Percentiles rank a stretch among this genome's conserved stretches.
Conservation (phyloP, 2,113 vertebrate species). For the Carassius auratus region DNA sequence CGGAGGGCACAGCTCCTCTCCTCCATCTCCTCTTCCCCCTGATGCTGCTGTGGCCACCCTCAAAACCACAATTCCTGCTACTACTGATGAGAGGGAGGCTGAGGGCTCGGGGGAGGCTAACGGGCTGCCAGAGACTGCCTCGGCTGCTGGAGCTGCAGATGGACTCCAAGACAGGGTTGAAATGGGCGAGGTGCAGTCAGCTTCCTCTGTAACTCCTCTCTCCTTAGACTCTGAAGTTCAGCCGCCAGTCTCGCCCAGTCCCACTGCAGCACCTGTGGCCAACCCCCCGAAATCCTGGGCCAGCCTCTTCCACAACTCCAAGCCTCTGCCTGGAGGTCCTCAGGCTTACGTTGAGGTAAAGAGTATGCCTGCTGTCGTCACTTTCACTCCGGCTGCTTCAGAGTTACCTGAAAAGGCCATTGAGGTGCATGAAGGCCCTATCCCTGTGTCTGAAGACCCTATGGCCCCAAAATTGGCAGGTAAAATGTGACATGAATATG, state of each 20-base stretch:
- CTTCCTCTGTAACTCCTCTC: slow-evolving; percentile 73
- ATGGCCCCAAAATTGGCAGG: slow-evolving; percentile 98
- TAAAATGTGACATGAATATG: slow-evolving; percentile 71
- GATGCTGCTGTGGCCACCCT: slow-evolving; percentile 62
- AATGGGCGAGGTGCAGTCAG: slow-evolving; percentile 67
- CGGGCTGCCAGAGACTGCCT: slow-evolving; percentile 74
- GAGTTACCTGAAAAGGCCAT: slow-evolving; percentile 86
- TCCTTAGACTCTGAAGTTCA: slow-evolving; percentile 76
- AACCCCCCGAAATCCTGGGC: slow-evolving; percentile 96
- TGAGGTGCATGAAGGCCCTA: slow-evolving; percentile 88
- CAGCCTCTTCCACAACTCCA: slow-evolving; percentile 97
- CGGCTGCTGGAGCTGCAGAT: slow-evolving; percentile 57
- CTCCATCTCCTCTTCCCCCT: slow-evolving; percentile 70
- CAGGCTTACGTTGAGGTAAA: slow-evolving; percentile 93
- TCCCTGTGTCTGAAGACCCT: slow-evolving; percentile 95
- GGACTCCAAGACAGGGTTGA: slow-evolving; percentile 71
- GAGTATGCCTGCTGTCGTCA: slow-evolving; percentile 78
- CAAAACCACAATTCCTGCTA: slow-evolving; percentile 70
- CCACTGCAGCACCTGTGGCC: slow-evolving; percentile 72
- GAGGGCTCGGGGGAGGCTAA: slow-evolving; percentile 76
- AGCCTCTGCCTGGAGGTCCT: slow-evolving; percentile 86
- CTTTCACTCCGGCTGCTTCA: slow-evolving; percentile 66
- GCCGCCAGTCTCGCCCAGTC: slow-evolving; percentile 72
- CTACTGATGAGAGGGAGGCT: slow-evolving; percentile 81
- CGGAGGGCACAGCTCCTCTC: slow-evolving; percentile 76